Evolutionary conservation across 2,888 invertebrate species (phyloP), one percentile per base, ranked within the genome.

Genomic region (Heliconius hortense): DNA sequence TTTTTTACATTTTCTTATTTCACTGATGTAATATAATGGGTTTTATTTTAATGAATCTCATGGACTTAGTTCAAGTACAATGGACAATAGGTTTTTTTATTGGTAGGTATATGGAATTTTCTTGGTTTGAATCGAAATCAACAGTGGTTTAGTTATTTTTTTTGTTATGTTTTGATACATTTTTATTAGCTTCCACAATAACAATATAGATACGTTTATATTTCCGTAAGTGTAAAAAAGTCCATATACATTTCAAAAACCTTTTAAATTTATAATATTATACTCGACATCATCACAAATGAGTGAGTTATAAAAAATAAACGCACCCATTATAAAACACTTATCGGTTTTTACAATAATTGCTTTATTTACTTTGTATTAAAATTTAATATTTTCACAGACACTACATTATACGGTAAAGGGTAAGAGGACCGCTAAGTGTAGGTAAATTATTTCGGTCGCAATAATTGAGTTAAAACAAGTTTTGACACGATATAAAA

Each of bases 1-100:
- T 80, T 81, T 81, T 82, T 79, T 80, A 81, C 79, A 78, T 77
- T 76, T 77, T 75, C 78, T 81, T 82, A 68, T 80, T 73, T 76
- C 60, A 75, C 53, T 76, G 35, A 76, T 77, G 70, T 79, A 68
- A 67, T 69, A 63, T 69, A 39, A 71, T 43, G 21, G 59, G 39
- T 21, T 71, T 71, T 71, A 62, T 71, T 71, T 71, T 18, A 70
- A 60, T 62, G 43, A 62, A 62, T 43, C 26, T 70, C n/a, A 10
- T 67, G 67, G 28, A 67, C 26, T 63, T 66, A 43, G 31, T 31
- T 69, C 39, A 48, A 35, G 48, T 68, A 31, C 21, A 69, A 56
- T 69, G 69, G 31, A 69, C 24, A 56, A 69, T 69, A 24, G 31
- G 21, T 18, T 43, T 24, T 31, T 48, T 39, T 43, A 8, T 66